A percentile compares a stretch with the other conserved stretches of the same genome.
Conservation (phyloP, 2,113 vertebrate species). For the Tautogolabrus adspersus region DNA sequence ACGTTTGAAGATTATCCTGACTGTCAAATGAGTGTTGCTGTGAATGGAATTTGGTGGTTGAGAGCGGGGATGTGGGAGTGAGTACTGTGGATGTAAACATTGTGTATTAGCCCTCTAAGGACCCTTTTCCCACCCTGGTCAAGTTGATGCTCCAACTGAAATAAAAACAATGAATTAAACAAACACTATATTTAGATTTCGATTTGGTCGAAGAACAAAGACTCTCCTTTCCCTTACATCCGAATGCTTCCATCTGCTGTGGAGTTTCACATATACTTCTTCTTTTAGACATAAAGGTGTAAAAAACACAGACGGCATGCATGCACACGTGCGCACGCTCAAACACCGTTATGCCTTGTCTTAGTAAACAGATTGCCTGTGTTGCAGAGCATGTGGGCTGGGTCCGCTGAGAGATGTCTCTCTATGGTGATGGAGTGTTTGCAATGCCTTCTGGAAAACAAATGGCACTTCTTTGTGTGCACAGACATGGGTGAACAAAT, state of each 20-base stretch:
- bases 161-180: background rate
- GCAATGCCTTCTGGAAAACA: slow-evolving; percentile 66
- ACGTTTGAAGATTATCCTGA: no score
- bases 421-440: slow-evolving; percentile 82
- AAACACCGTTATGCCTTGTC: slow-evolving; percentile 36
- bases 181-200: background rate
- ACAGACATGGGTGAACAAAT: slow-evolving; percentile 46
- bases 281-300: slow-evolving; percentile 34
- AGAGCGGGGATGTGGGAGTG: no score
- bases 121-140: background rate
- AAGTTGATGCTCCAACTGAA: background rate
- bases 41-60: no score
- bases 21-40: no score
- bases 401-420: slow-evolving; percentile 82
- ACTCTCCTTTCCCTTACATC: background rate
- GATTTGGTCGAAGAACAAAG: background rate
- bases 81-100: no score
- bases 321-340: background rate
- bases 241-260: slow-evolving; percentile 33
- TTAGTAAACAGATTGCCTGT: slow-evolving; percentile 83
- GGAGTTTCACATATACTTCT: slow-evolving; percentile 14
- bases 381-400: slow-evolving; percentile 83
- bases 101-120: background rate
- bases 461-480: slow-evolving; percentile 56
- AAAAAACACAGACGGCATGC: slow-evolving; percentile 27